Percentiles rank a stretch among this genome's conserved stretches.
phyloP scores from a whole-genome alignment of 1,140 invertebrate genomes.

The Rhyzopertha dominica region DNA sequence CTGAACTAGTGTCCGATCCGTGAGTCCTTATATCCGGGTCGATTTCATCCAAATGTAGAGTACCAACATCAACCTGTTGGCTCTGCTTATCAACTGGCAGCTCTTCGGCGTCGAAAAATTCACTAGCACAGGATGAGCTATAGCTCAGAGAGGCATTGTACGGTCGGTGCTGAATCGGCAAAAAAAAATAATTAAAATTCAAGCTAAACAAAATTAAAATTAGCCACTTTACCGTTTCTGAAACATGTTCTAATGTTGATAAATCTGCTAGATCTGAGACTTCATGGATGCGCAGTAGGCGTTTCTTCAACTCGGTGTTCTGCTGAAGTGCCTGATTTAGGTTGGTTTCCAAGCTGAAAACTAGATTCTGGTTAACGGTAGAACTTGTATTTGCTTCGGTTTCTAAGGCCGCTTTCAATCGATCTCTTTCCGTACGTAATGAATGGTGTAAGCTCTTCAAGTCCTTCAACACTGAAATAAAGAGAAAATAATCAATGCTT shows the following conservation, averaged over 20 bases:
- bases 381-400: constrained; percentile 40
- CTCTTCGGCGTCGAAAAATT: constrained; percentile 82
- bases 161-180: constrained; percentile 44
- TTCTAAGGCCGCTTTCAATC: constrained; percentile 54
- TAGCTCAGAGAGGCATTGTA: constrained; percentile 64
- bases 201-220: constrained; percentile 1
- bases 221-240: constrained; percentile 45
- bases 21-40: background rate
- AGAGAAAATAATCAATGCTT: no score
- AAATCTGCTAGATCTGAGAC: constrained; percentile 55
- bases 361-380: constrained; percentile 37
- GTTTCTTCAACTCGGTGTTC: constrained; percentile 64
- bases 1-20: constrained; percentile 58
- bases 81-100: constrained; percentile 25
- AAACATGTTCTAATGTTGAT: constrained; percentile 48
- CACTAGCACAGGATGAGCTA: constrained; percentile 72
- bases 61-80: constrained; percentile 6
- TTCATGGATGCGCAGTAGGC: constrained; percentile 64
- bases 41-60: background rate
- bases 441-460: constrained; percentile 51
- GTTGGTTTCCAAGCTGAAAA: constrained; percentile 53
- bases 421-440: constrained; percentile 58
- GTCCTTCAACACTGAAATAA: constrained; percentile 47
- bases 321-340: constrained; percentile 64
- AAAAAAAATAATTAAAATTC: background rate